Percentiles rank a stretch among this genome's conserved stretches.
Evolutionary conservation across 2,797 vertebrate genomes (phyloP).

Genomic region (Lophius americanus): DNA sequence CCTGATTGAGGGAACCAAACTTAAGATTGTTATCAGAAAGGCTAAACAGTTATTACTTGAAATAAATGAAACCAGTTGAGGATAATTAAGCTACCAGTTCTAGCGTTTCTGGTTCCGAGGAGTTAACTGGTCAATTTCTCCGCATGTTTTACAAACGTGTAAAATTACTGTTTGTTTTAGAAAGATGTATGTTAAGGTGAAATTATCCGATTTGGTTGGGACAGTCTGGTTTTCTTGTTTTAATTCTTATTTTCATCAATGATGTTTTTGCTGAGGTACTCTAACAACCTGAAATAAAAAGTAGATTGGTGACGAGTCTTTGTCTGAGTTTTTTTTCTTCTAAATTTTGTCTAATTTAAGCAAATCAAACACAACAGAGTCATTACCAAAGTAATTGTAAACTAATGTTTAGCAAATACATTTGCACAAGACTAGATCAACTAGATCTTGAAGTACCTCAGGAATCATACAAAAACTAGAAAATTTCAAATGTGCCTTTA

Average conservation of each 20-base stretch:
- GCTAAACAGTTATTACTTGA: conserved; percentile 61
- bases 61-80: conserved; percentile 51
- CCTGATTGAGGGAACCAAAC: conserved; percentile 37
- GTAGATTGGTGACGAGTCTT: conserved; percentile 30
- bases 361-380: too few species aligned
- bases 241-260: conserved; percentile 4
- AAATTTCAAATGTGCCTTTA: too few species aligned
- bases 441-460: too few species aligned
- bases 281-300: conserved; percentile 58
- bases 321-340: conserved; percentile 1
- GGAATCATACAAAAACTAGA: too few species aligned
- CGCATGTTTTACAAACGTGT: conserved; percentile 37
- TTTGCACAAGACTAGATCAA: too few species aligned
- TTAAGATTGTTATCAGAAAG: conserved; percentile 61
- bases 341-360: too few species aligned
- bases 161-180: background rate
- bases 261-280: conserved; percentile 23
- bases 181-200: background rate
- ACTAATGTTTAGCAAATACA: background rate
- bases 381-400: too few species aligned
- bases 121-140: background rate
- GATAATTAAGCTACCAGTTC: conserved; percentile 29
- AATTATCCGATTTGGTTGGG: background rate
- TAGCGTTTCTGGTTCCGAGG: background rate
- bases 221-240: background rate